Evolutionary conservation across 2,113 vertebrate species (phyloP), one percentile per base, ranked within the genome.

Genomic region (Campylomormyrus numenius): DNA sequence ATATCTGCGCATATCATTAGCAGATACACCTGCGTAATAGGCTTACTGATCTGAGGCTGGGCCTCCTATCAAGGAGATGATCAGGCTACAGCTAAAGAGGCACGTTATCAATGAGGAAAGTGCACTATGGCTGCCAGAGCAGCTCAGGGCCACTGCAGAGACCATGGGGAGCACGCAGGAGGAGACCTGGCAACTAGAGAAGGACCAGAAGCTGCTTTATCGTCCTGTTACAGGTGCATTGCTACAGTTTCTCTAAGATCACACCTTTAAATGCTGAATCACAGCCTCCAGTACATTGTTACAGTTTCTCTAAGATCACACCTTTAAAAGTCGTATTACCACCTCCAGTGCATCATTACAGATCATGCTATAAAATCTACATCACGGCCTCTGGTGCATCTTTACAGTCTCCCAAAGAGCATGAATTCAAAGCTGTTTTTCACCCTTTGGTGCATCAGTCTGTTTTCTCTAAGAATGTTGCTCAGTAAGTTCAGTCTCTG

Each of bases 1-100:
- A 49, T 49, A 49, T 86, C 11, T 49, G 84, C 0, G 46, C 9
- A 86, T 24, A 49, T 49, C 46, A 31, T 86, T 50, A 86, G 84
- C 84, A 86, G 77, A 42, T 83, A 83, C 77, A 45, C 15, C 15
- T 83, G 77, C 8, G 46, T 94, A 95, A 95, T 94, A 94, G 94
- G 95, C 94, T 94, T 95, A 96, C 95, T 96, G 95, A 96, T 96
- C 95, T 94, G 95, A 96, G 93, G 94, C 94, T 95, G 17, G 39
- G 27, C 45, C 27, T 70, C 94, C 95, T 93, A 95, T 95, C 95
- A 94, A 91, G 74, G 93, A 95, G 94, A 95, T 95, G 95, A 94
- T 92, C 95, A 89, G 95, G 94, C 95, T 96, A 95, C 94, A 92
- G 95, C 95, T 95, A 94, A 95, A 94, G 94, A 94, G 95, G 91